Base-by-base conservation (phyloP, 1,140 invertebrate species). In the Brachionus calyciflorus region DNA sequence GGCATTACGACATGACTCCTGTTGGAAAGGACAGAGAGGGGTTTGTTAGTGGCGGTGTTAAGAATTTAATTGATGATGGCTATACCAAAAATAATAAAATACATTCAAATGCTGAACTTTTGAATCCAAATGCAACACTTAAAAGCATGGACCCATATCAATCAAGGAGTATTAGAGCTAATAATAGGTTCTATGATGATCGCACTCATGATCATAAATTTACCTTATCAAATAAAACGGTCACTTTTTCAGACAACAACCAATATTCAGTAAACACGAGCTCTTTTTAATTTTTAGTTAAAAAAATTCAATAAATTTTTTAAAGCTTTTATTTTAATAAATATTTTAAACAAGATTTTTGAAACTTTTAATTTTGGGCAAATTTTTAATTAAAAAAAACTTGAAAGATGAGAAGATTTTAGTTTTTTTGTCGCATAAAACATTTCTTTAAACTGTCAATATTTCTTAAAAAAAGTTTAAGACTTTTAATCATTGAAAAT, bases 1-100 rank as follows among this genome's bases (percentile, higher is more conserved):
- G 65, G n/a, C 65, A 70, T 46, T 70, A 49, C 51, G 65, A 70
- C 33, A 70, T 70, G 65, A 70, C 37, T 33, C 44, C 65, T 19
- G 37, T 44, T 19, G 65, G 46, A 4, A 30, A 30, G 21, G 65
- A 70, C 7, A 49, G 65, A 17, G 65, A 70, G 37, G 65, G 65
- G 3, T 51, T 44, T 51, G 26, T 70, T 17, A 19, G 21, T 19
- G 65, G 44, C 19, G 65, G 65, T 33, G n/a, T 70, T 14, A 65
- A 44, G 21, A 44, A 44, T n/a, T 24, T 65, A 44, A 12, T 41
- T 44, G 60, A 17, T 12, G 60, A 65, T 65, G 60, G 60, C 10
- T 65, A 65, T 24, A 65, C 60, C 0, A 65, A 65, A 65, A 65
- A 65, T 44, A 44, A 44, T 24, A 65, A 65, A 28, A 65, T 44